Conservation (phyloP, 2,888 invertebrate genomes). For the Agonopterix arenella region DNA sequence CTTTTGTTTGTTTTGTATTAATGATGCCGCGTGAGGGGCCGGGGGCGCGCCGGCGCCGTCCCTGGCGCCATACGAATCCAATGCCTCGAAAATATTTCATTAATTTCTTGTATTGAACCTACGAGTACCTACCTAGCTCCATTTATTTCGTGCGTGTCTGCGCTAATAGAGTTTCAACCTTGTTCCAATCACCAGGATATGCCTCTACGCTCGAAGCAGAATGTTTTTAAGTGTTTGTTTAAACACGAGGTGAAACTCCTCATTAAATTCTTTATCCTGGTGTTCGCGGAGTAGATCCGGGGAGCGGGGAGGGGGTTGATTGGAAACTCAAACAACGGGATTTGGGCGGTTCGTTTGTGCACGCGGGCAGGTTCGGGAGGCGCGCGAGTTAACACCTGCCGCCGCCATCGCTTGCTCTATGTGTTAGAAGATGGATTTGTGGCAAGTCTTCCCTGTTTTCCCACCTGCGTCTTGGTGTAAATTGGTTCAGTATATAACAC, state of each 20-base stretch:
- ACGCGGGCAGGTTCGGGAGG: slow-evolving; percentile 33
- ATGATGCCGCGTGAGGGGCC: slow-evolving; percentile 62
- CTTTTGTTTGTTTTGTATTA: slow-evolving; percentile 75
- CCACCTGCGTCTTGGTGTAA: slow-evolving; percentile 47
- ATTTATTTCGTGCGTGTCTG: slow-evolving; percentile 34
- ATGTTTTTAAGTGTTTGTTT: slow-evolving; percentile 54
- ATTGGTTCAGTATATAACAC: slow-evolving; percentile 35
- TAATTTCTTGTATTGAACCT: slow-evolving; percentile 56
- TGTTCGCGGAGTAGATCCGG: slow-evolving; percentile 32
- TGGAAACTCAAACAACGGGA: slow-evolving; percentile 51
- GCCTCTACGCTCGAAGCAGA: slow-evolving; percentile 6
- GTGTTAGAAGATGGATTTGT: slow-evolving; percentile 27
- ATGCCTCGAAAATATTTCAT: slow-evolving; percentile 69
- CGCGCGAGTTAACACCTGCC: slow-evolving; percentile 64
- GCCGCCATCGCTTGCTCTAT: slow-evolving; percentile 33
- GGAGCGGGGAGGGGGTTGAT: slow-evolving; percentile 38
- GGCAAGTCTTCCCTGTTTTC: slow-evolving; percentile 31
- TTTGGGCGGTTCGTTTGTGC: slow-evolving; percentile 71
- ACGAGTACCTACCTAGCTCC: slow-evolving; percentile 19
- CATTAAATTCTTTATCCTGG: slow-evolving; percentile 37
- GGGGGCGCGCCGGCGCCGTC: slow-evolving; percentile 69
- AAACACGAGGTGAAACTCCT: slow-evolving; percentile 40
- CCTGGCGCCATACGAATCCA: slow-evolving; percentile 62
- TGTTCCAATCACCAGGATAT: too few species aligned
- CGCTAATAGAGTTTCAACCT: slow-evolving; percentile 42